Evolutionary conservation across 2,888 invertebrate genomes (phyloP).

Genomic region (Stomorhina lunata): DNA sequence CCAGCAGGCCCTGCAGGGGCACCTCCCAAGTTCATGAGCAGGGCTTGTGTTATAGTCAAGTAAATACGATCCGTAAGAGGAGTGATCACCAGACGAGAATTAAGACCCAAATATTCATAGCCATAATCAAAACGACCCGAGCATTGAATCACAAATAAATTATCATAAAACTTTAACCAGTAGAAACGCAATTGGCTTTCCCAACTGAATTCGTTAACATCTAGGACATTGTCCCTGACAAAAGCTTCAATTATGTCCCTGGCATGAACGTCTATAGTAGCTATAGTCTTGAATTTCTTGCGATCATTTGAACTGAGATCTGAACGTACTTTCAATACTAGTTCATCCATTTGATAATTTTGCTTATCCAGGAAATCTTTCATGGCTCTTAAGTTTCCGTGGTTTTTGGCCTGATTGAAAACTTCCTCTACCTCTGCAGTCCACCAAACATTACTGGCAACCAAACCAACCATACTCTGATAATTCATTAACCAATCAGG

Average conservation of each 20-base stretch:
- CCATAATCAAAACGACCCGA: conserved; percentile 93
- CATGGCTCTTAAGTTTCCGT: conserved; percentile 92
- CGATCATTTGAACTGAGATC: conserved; percentile 90
- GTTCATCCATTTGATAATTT: conserved; percentile 90
- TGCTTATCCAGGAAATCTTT: conserved; percentile 89
- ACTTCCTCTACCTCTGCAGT: conserved; percentile 96
- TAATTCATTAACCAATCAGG: conserved; percentile 94
- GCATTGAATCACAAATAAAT: conserved; percentile 91
- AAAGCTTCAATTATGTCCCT: conserved; percentile 93
- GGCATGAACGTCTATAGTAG: conserved; percentile 95
- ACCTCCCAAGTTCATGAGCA: conserved; percentile 94
- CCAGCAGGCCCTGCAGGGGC: conserved; percentile 89
- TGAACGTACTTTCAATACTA: conserved; percentile 87
- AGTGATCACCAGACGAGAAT: conserved; percentile 94
- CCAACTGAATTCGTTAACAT: conserved; percentile 94
- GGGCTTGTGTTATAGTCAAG: conserved; percentile 94
- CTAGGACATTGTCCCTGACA: conserved; percentile 89
- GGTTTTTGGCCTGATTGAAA: conserved; percentile 83
- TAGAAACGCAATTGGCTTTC: conserved; percentile 96
- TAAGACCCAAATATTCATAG: conserved; percentile 97
- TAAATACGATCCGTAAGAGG: conserved; percentile 96
- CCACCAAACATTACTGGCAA: conserved; percentile 96
- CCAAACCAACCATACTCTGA: conserved; percentile 92
- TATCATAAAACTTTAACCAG: conserved; percentile 91
- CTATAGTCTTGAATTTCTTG: conserved; percentile 91